Base-by-base conservation (phyloP, 2,797 vertebrate genomes). In the Synaphobranchus kaupii region DNA sequence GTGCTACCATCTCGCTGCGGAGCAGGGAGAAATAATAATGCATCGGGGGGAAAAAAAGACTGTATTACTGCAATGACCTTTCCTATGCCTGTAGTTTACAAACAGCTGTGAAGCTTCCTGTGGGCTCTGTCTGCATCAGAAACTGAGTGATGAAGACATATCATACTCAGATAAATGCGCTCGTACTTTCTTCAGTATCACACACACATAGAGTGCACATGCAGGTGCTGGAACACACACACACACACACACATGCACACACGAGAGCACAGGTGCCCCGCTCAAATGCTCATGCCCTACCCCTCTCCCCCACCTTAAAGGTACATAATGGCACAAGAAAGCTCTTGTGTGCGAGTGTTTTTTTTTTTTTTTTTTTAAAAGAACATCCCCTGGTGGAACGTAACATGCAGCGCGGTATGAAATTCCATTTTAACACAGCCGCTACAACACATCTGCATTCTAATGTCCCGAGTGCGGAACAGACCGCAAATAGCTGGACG, bases 21-120 rank as follows among this genome's bases (percentile, higher is more conserved):
- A 95, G 95, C 93, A 94, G 90, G 93, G 94, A 92, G 83, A 84
- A 91, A 95, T 93, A 93, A 95, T 95, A 94, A 95, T 90, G 90
- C 86, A 90, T 95, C 94, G 68, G 10, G 68, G 31, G 92, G 91
- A 94, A 94, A 90, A 95, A 93, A 87, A 89, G 92, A 90, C 89
- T 90, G 93, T 93, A 94, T 96, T 96, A 95, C 94, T 94, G 94
- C 94, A 93, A 94, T 95, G 95, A 96, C 95, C 96, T 96, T 94
- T 96, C 93, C 94, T 94, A 92, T 95, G 95, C 92, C 93, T 91
- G 90, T 94, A 93, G 93, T 96, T 95, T 95, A 95, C 95, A 96
- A 95, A 96, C 95, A 95, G 94, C 94, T 95, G 94, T 94, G 94
- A 94, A 95, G 96, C 94, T 94, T 95, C 94, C 94, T 95, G 92